A percentile compares a stretch with the other conserved stretches of the same genome.
phyloP scores from a whole-genome alignment of 1,140 invertebrate genomes.

The Myzus persicae region DNA sequence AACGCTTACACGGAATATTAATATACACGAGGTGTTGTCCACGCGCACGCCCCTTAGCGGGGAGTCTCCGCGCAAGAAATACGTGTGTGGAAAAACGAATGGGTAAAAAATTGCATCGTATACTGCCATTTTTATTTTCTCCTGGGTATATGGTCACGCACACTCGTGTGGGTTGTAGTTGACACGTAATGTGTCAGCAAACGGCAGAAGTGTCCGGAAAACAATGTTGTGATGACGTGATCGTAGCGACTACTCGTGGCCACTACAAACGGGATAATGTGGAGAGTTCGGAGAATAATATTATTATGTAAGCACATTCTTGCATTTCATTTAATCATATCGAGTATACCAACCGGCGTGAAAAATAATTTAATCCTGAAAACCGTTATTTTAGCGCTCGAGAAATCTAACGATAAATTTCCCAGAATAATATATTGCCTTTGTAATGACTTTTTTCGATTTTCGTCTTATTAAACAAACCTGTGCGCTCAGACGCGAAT shows the following conservation, averaged over 20 bases:
- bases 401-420: background rate
- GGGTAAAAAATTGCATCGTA: background rate
- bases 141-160: background rate
- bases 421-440: background rate
- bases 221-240: background rate
- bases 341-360: background rate
- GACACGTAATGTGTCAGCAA: background rate
- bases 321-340: background rate
- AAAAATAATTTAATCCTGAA: background rate
- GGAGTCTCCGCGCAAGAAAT: background rate
- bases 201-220: background rate
- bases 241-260: no score
- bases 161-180: background rate
- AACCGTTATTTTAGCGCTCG: background rate
- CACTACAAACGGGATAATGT: background rate
- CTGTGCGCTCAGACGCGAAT: background rate
- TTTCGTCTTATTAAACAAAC: conserved; percentile 21
- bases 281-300: background rate
- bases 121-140: conserved; percentile 4
- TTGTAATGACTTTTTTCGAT: conserved; percentile 17
- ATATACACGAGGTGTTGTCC: background rate
- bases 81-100: conserved; percentile 40
- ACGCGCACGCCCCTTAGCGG: background rate
- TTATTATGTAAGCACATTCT: background rate
- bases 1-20: conserved; percentile 42